Base-by-base conservation (phyloP, 2,888 invertebrate species). In the Fragum fragum region DNA sequence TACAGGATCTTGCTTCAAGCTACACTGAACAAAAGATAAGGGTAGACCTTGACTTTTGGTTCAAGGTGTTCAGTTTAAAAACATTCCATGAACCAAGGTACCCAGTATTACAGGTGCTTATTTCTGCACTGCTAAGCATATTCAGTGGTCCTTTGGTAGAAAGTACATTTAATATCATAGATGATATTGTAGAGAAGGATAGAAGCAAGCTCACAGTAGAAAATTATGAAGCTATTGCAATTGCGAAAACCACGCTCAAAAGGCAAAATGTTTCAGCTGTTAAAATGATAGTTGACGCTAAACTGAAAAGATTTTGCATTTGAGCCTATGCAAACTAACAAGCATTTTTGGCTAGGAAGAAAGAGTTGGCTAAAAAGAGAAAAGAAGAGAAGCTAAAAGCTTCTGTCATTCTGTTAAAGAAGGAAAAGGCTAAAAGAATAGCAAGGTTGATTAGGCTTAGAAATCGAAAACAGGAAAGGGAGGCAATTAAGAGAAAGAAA, bases 101-200 rank as follows among this genome's bases (percentile, higher is more conserved):
- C 21, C 72, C 77, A 16, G 0, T 32, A 0, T n/a, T 77, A n/a
- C 26, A 3, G 14, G 55, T 66, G n/a, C 42, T 77, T 1, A 72
- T 77, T 9, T 29, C 7, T n/a, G n/a, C 61, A 18, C 32, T 74
- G 7, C 55, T 70, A 11, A 79, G 42, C 16, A n/a, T 55, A 16
- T 79, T 79, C 53, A 74, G 70, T 73, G 73, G 79, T 7, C 79
- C 79, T 26, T 26, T 79, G 2, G 21, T 73, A 2, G 73, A 73
- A 57, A 9, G 47, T 11, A 78, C 72, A 6, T 73, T 78, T n/a
- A 73, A 78, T 16, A 71, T 73, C 16, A 73, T 78, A 57, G 72
- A 39, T 9, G 69, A 79, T 52, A 73, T 73, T 23, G 36, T 79
- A 21, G 79, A 79, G 23, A 53, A 78, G 23, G 78, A 77, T 39